Evolutionary conservation across 1,140 invertebrate species (phyloP), one percentile per base, ranked within the genome.

Genomic region (Drosophila pseudoananassae): DNA sequence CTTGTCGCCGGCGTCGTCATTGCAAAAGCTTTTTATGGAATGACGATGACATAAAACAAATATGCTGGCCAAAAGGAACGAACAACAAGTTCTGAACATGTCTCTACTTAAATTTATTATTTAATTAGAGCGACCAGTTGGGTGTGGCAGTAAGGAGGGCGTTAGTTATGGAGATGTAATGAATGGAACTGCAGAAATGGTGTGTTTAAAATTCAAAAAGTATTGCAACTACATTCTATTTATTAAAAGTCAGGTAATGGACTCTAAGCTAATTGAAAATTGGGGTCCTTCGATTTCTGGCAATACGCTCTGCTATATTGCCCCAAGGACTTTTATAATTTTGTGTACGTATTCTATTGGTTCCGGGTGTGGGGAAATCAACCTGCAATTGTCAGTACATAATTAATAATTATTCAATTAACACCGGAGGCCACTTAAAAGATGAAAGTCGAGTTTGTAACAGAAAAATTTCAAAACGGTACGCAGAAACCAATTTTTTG

Each of bases 21-120:
- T 59, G 76, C 47, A 78, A 68, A 76, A 64, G 77, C 81, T 76
- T 66, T 83, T 57, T 77, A 80, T 81, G 82, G 79, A 84, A 85
- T 65, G 73, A 75, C 70, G 76, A 78, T 77, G 75, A 78, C 53
- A 85, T 79, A 76, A 78, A 76, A 69, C 65, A 80, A 73, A 76
- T 69, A 53, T 57, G 46, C 60, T 56, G 59, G 55, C 55, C 76
- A 58, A 60, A 73, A 52, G 45, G 40, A 69, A 65, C 52, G 25
- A 47, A 52, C 52, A 52, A 14, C 55, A 46, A 46, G 36, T 9
- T 14, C 45, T 36, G 40, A 49, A 58, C 53, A 57, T 61, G 52
- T 59, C 53, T 61, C 72, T 55, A 69, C 73, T 70, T 76, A 55
- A 78, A 76, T 72, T 85, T 66, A 83, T 85, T 85, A 83, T 85